Evolutionary conservation across 2,797 vertebrate species (phyloP).

Genomic region (Amphiprion clarkii): DNA sequence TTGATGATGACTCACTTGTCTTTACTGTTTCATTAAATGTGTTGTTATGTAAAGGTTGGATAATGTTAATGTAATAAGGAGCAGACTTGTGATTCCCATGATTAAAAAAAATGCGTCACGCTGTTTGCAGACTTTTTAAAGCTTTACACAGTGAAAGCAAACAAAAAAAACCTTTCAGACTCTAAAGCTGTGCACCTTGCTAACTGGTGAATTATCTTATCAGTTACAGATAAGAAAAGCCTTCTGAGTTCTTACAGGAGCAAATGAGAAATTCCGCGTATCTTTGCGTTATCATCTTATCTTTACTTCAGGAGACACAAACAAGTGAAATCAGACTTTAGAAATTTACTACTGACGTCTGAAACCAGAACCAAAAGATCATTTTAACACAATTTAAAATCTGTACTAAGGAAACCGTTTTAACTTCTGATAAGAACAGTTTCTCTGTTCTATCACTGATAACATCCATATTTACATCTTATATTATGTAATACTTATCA

Average conservation of each 20-base stretch:
- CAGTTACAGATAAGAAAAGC: conserved; percentile 20
- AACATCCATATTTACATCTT: not conserved
- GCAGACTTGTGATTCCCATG: not conserved
- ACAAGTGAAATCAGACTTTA: conserved; percentile 1
- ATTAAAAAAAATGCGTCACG: not conserved
- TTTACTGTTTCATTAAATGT: not conserved
- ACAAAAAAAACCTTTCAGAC: not conserved
- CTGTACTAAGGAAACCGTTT: not conserved
- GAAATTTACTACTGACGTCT: conserved; percentile 6
- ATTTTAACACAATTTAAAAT: not conserved
- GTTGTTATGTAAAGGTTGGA: conserved; percentile 10
- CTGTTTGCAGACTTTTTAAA: not conserved
- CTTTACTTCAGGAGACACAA: conserved; percentile 33
- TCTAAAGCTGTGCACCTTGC: not conserved
- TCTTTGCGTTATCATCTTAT: conserved; percentile 10
- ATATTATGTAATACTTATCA: not conserved
- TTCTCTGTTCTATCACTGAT: not conserved
- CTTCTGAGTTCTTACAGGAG: not conserved
- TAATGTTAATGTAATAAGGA: conserved; percentile 5
- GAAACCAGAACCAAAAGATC: not conserved
- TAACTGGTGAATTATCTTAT: conserved; percentile 8
- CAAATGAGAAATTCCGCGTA: not conserved
- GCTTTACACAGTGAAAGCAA: not conserved
- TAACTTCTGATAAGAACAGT: too few relatives aligned
- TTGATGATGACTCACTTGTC: too few relatives aligned